phyloP scores from a whole-genome alignment of 2,113 vertebrate genomes.

The Heteronetta atricapilla region DNA sequence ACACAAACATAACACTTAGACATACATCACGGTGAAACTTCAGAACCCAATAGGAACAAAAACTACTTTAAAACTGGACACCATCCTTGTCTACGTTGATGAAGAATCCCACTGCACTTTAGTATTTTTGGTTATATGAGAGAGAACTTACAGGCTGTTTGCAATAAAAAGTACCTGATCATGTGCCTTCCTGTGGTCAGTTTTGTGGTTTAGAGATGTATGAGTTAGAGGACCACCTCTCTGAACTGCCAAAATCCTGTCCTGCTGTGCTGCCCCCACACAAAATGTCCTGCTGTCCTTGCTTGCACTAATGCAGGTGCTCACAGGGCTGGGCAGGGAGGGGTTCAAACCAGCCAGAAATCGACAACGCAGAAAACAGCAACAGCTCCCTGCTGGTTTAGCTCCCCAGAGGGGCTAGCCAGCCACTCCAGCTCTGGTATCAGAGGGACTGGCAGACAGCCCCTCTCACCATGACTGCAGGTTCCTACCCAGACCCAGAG shows the following conservation, averaged over 20 bases:
- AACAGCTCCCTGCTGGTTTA: neutral
- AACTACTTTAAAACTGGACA: neutral
- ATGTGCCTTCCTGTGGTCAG: neutral
- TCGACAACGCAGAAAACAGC: fast-evolving
- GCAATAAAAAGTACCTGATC: neutral
- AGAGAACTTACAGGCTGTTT: neutral
- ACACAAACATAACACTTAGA: neutral
- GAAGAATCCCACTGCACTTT: neutral
- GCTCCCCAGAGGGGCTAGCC: neutral
- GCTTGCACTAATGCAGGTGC: neutral
- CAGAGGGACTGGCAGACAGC: neutral
- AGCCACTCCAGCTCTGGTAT: neutral
- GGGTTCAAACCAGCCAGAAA: neutral
- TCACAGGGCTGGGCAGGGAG: fast-evolving
- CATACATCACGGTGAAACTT: neutral
- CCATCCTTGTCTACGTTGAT: neutral
- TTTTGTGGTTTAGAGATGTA: neutral
- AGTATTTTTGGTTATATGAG: neutral
- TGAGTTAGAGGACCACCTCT: neutral
- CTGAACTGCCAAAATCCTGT: neutral
- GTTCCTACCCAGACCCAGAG: neutral
- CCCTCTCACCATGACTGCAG: neutral
- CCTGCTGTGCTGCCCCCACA: neutral
- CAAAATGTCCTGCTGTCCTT: neutral
- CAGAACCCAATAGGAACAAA: neutral